Evolutionary conservation across 2,797 vertebrate species (phyloP).

Genomic region (Salarias fasciatus): DNA sequence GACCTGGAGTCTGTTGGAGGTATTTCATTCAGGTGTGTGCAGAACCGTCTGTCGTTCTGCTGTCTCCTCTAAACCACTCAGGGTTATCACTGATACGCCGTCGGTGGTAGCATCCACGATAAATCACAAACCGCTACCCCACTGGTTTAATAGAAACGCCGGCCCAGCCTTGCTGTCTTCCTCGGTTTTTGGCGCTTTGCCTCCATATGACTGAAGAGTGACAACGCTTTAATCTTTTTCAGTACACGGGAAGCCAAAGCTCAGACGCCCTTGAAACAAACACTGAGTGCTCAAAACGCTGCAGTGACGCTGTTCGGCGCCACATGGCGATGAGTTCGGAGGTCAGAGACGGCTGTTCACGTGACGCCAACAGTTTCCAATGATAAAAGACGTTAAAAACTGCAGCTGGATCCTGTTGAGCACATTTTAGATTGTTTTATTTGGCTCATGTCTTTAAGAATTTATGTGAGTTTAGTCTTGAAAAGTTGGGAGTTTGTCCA

Average conservation of each 20-base stretch:
- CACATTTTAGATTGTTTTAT: no score
- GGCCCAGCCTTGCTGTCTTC: neutral
- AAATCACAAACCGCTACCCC: slow-evolving; percentile 49
- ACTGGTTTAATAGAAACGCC: slow-evolving; percentile 34
- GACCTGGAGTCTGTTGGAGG: no score
- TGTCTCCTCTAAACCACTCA: slow-evolving; percentile 61
- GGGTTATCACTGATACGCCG: slow-evolving; percentile 48
- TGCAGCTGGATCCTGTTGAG: no score
- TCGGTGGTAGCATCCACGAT: slow-evolving; percentile 42
- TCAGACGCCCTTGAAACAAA: slow-evolving; percentile 29
- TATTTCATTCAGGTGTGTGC: neutral
- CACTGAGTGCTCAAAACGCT: slow-evolving; percentile 24
- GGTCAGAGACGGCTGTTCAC: no score
- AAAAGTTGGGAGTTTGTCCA: no score
- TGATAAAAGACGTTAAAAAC: no score
- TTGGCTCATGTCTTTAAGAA: no score
- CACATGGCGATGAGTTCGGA: neutral
- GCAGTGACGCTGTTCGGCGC: slow-evolving; percentile 23
- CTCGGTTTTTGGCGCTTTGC: slow-evolving; percentile 12
- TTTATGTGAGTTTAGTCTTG: no score
- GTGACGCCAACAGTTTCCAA: neutral
- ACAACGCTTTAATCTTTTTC: slow-evolving; percentile 16
- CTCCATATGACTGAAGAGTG: slow-evolving; percentile 4
- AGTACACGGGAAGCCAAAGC: neutral
- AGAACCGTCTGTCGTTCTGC: slow-evolving; percentile 11